Conservation (phyloP, 2,113 vertebrate species). For the Agapornis roseicollis region DNA sequence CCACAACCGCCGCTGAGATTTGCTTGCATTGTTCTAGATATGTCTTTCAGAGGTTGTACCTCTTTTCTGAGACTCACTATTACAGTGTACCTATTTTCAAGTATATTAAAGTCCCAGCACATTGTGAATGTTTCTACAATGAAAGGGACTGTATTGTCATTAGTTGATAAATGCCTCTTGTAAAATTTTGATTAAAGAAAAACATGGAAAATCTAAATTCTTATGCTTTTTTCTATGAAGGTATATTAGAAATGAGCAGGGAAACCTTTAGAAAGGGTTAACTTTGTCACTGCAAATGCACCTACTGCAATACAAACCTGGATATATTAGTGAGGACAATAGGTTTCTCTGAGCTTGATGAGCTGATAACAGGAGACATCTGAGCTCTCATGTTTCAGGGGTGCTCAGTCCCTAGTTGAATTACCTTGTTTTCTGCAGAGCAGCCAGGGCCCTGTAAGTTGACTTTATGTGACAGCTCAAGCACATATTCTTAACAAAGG, state of each 20-base stretch:
- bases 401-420: neutral
- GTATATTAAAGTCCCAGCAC: neutral
- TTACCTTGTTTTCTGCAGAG: slow-evolving; percentile 2
- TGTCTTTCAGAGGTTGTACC: neutral
- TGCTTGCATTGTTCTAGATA: neutral
- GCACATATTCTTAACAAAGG: neutral
- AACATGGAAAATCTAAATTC: neutral
- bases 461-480: slow-evolving; percentile 8
- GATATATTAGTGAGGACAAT: neutral
- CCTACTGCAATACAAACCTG: neutral
- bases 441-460: neutral
- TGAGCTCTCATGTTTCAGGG: neutral
- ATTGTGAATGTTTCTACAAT: neutral
- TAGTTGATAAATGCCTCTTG: neutral
- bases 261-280: neutral
- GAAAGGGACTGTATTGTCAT: neutral
- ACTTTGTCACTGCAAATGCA: neutral
- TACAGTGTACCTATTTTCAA: neutral
- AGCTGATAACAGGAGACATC: neutral
- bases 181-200: neutral
- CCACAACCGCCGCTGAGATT: neutral
- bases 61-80: neutral
- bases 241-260: neutral
- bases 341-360: slow-evolving; percentile 17
- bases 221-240: neutral